Evolutionary conservation across 2,888 invertebrate genomes (phyloP).

Genomic region (Nomada hirtipes): DNA sequence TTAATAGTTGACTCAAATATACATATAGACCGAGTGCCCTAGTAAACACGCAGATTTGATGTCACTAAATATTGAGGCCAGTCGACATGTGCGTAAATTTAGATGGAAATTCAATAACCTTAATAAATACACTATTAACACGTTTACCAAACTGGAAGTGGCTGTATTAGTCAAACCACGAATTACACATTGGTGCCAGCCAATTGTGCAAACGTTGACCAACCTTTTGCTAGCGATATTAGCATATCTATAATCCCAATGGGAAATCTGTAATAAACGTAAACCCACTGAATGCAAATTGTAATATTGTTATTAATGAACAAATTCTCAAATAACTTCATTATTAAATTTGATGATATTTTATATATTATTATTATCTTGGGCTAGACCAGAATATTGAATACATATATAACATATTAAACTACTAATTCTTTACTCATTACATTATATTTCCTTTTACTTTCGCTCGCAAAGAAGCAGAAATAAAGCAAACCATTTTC

Average conservation of each 20-base stretch:
- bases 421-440: no score
- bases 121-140: conserved; percentile 19
- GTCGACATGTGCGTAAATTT: conserved; percentile 13
- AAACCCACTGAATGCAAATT: background rate
- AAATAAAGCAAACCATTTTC: no score
- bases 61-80: background rate
- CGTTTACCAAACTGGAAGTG: background rate
- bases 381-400: no score
- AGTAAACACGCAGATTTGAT: conserved; percentile 7
- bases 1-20: background rate
- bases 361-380: no score
- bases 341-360: no score
- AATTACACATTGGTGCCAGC: background rate
- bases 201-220: conserved; percentile 4
- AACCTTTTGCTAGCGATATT: background rate
- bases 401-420: no score
- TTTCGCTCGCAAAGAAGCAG: no score
- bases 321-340: no score
- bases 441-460: no score
- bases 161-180: background rate
- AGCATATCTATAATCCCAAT: background rate
- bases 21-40: no score
- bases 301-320: no score
- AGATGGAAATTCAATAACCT: conserved; percentile 19
- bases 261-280: background rate